Conservation (phyloP, 2,797 vertebrate genomes). For the Hydrocynus forskahlii region DNA sequence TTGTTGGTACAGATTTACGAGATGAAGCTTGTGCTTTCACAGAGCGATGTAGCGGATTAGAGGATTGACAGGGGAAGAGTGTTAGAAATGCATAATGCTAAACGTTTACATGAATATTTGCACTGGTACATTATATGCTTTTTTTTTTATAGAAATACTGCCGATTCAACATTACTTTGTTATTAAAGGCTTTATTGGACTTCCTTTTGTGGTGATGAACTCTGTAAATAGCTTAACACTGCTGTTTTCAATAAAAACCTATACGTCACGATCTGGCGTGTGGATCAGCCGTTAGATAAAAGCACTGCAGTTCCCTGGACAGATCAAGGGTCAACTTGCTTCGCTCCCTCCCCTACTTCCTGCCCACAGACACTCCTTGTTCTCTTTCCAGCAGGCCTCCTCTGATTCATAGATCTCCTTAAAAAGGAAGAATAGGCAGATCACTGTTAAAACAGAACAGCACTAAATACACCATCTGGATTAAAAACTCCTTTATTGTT, state of each 20-base stretch:
- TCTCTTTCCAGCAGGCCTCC: conserved; percentile 60
- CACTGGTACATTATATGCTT: conserved; percentile 25
- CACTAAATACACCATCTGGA: too few species aligned
- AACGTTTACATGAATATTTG: conserved; percentile 43
- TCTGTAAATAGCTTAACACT: not conserved
- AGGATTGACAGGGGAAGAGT: not conserved
- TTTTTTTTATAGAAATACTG: conserved; percentile 12
- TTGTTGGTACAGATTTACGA: not conserved
- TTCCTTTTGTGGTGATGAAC: conserved; percentile 7
- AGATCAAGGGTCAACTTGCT: conserved; percentile 37
- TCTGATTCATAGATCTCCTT: conserved; percentile 62
- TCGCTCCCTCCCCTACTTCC: conserved; percentile 36
- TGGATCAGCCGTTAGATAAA: conserved; percentile 8
- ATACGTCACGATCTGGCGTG: not conserved
- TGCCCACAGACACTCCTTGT: conserved; percentile 63
- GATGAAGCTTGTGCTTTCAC: not conserved
- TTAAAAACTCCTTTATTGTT: not conserved
- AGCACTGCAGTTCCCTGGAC: not conserved
- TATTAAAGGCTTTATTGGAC: not conserved
- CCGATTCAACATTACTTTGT: not conserved
- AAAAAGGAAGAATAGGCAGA: conserved; percentile 25
- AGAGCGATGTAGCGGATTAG: not conserved
- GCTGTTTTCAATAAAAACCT: conserved; percentile 39
- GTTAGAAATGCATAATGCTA: not conserved
- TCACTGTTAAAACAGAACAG: not conserved